Conservation (phyloP, 2,113 vertebrate species). For the Taxidea taxus region DNA sequence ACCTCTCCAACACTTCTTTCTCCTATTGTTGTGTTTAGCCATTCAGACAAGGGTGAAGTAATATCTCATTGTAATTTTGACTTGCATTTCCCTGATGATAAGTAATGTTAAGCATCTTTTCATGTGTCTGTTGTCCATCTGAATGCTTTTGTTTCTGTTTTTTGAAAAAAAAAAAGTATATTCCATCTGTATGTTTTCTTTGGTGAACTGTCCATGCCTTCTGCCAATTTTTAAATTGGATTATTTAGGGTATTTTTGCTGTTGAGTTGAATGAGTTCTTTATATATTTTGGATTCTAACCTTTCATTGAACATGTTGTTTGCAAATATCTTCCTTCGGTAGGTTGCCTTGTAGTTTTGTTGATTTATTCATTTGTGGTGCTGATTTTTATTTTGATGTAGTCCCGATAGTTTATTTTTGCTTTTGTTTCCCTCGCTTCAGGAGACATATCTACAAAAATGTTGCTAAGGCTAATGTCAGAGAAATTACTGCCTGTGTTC, state of each 20-base stretch:
- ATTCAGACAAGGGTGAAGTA: background rate
- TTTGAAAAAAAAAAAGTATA: background rate
- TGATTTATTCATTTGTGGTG: background rate
- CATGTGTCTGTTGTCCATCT: too few species aligned
- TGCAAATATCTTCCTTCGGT: background rate
- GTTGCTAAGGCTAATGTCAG: background rate
- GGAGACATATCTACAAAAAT: background rate
- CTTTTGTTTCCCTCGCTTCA: background rate
- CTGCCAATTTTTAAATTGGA: background rate
- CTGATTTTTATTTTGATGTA: background rate
- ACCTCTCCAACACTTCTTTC: background rate
- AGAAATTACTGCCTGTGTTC: background rate
- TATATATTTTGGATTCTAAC: background rate
- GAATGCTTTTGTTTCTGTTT: background rate
- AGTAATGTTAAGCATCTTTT: background rate
- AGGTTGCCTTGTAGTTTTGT: background rate
- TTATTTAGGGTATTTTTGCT: background rate
- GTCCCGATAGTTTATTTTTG: background rate
- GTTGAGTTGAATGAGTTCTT: background rate
- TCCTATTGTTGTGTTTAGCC: background rate
- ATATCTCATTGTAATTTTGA: background rate
- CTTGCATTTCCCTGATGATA: background rate
- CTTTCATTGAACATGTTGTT: background rate
- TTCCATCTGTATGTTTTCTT: background rate
- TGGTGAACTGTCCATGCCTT: background rate